Percentiles rank a stretch among this genome's conserved stretches.
Conservation (phyloP, 2,888 invertebrate genomes). For the Gastracanthus pulcherrimus region DNA sequence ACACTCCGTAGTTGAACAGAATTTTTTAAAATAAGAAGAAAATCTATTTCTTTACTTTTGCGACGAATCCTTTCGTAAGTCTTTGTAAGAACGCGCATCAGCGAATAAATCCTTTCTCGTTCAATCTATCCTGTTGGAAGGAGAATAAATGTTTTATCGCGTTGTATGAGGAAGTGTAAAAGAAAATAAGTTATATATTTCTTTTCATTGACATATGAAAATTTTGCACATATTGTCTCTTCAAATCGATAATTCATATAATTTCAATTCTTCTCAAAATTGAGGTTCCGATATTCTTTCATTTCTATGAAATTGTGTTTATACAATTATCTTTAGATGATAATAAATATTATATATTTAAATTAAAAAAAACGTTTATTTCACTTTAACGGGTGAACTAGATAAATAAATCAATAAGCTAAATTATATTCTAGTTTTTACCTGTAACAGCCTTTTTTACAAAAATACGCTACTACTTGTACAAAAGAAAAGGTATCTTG, state of each 20-base stretch:
- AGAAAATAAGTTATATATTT: neutral
- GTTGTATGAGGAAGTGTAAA: neutral
- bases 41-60: neutral
- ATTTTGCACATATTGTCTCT: neutral
- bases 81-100: neutral
- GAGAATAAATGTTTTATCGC: constrained; percentile 4
- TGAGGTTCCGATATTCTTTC: neutral
- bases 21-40: constrained; percentile 5
- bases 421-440: too few species aligned
- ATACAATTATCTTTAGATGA: too few species aligned
- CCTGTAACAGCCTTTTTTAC: too few species aligned
- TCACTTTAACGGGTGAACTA: too few species aligned
- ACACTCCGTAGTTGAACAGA: neutral
- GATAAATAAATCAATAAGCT: too few species aligned
- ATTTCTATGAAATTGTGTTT: too few species aligned
- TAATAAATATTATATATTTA: too few species aligned
- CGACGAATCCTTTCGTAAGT: neutral
- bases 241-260: too few species aligned
- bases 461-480: too few species aligned
- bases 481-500: too few species aligned
- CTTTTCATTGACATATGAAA: neutral
- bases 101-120: neutral
- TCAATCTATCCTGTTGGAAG: neutral
- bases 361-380: too few species aligned
- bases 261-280: neutral